phyloP scores from a whole-genome alignment of 2,888 invertebrate species.

The Flabesymbios commensalis region DNA sequence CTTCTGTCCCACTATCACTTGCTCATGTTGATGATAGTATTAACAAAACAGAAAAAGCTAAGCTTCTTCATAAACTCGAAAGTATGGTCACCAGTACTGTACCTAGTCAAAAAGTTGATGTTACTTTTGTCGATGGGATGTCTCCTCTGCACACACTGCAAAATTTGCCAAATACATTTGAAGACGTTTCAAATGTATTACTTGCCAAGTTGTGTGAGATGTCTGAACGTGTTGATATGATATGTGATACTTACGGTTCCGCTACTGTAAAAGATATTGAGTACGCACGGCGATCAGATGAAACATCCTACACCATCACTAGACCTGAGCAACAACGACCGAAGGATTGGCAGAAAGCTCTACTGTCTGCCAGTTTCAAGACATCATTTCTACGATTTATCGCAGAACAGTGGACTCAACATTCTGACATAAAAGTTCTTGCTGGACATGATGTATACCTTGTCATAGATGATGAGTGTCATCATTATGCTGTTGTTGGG shows the following conservation, averaged over 20 bases:
- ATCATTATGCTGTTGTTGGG: not conserved
- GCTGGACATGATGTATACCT: not conserved
- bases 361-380: not conserved
- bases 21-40: constrained; percentile 3
- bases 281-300: not conserved
- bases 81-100: not conserved
- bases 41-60: not conserved
- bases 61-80: not conserved
- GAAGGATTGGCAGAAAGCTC: not conserved
- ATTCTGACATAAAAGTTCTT: not conserved
- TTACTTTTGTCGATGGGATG: not conserved
- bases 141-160: not conserved
- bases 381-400: not conserved
- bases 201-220: not conserved
- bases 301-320: not conserved
- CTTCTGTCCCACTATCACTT: not conserved
- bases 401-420: not conserved
- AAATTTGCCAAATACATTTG: not conserved
- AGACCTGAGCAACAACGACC: not conserved
- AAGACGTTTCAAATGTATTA: not conserved
- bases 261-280: not conserved
- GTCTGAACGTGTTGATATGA: not conserved
- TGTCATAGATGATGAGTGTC: not conserved
- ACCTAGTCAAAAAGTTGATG: not conserved
- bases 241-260: not conserved